A percentile compares a stretch with the other conserved stretches of the same genome.
These are phyloP conservation scores for Phortica okadai DNA, from an alignment of 2,888 invertebrate genomes.

Conservation along the genomic window DNA sequence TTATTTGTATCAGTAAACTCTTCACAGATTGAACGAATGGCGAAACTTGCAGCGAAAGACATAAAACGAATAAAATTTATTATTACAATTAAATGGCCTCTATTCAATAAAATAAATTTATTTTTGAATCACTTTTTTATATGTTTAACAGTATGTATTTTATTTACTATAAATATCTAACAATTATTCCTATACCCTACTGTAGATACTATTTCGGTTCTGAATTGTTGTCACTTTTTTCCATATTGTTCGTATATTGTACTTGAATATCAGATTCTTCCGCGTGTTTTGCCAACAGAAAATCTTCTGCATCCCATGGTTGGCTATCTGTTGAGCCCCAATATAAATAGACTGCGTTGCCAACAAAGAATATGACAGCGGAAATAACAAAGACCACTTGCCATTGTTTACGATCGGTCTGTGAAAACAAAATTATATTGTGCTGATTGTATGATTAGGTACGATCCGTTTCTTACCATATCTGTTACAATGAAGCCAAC, in stretches of 20 bases:
- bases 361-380: constrained; percentile 81
- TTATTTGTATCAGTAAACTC: no score
- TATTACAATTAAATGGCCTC: no score
- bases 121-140: no score
- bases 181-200: no score
- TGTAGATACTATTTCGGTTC: no score
- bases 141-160: no score
- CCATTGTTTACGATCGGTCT: constrained; percentile 81
- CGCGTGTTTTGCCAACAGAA: not conserved
- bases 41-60: no score
- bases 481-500: constrained; percentile 78
- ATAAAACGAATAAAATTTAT: no score
- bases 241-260: not conserved
- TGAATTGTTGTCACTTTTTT: not conserved
- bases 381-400: constrained; percentile 83
- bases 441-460: no score
- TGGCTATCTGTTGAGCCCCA: constrained; percentile 83
- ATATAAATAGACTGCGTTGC: constrained; percentile 82
- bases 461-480: constrained; percentile 53
- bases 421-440: not conserved
- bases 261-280: not conserved
- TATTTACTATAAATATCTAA: no score
- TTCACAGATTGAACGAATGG: no score
- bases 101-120: no score
- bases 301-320: constrained; percentile 76